Evolutionary conservation across 1,140 invertebrate genomes (phyloP), one percentile per base, ranked within the genome.

Genomic region (Atta cephalotes): DNA sequence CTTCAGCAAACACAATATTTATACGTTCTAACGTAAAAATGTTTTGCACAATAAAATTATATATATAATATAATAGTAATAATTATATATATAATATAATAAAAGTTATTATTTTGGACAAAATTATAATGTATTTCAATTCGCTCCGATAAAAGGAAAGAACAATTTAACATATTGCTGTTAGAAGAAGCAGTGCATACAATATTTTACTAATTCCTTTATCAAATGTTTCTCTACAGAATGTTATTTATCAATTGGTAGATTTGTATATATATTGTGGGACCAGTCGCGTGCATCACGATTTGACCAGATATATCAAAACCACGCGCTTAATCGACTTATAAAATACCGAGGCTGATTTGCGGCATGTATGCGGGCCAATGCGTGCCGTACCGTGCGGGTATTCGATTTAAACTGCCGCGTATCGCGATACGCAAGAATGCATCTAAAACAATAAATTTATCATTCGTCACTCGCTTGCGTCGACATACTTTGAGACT

Each of bases 381-480:
- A 53, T 49, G 62, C 63, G 16, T 28, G 18, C 58, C 49, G 49
- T 9, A 12, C 12, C 3, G 63, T 25, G 39, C 21, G 25, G 28
- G 14, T 21, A 12, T 56, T 70, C 63, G 78, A 70, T 80, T 81
- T 71, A 70, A 81, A 39, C 35, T 49, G 5, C n/a, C 10, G 62
- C 14, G 49, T 68, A 71, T 71, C 39, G 25, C 14, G 21, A 62
- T 49, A 74, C 7, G 66, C 53, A 28, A 72, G 68, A 6, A 60
- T 82, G 68, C 25, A 74, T 62, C 58, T 82, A 45, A 74, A 74
- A 82, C 56, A 82, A 82, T 82, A 82, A 82, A 82, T 74, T 82
- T 74, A 82, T 82, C n/a, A 62, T 60, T 45, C 3, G 28, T 82
- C 21, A 49, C 16, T 35, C 16, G 53, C 49, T 10, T 5, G 3